Evolutionary conservation across 2,113 vertebrate genomes (phyloP), one percentile per base, ranked within the genome.

Genomic region (Carettochelys insculpta): DNA sequence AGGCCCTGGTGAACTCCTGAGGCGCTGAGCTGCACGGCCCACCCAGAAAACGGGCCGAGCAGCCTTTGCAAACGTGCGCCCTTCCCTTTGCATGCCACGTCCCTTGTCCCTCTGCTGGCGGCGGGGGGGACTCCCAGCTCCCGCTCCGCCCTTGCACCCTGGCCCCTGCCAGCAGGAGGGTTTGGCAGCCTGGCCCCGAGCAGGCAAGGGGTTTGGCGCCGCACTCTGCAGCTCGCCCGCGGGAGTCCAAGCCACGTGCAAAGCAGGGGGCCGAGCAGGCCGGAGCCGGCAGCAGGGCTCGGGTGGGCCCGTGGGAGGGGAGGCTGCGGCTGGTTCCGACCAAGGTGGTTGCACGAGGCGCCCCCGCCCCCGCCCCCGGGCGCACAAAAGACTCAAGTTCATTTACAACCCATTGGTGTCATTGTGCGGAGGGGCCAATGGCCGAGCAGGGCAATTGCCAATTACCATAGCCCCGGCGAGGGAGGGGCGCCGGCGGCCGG

Each of bases 361-460:
- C 48, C n/a, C n/a, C n/a, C 13, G 48, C 48, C 68, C 34, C 56
- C 3, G 17, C 79, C 76, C 80, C 73, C 68, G 41, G 8, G 5
- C 11, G 19, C 25, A 34, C 52, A 50, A 58, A 81, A 81, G 92
- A 88, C 98, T 98, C 98, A 98, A 98, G 98, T 98, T 98, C 98
- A 98, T 98, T 98, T 96, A 97, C 98, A 98, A 98, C 97, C 97
- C 94, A 98, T 97, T 95, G 96, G 87, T 92, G 77, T 80, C 80
- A 98, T 98, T 98, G 96, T 97, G 82, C 82, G 38, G 61, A 24
- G 29, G 95, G 96, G 89, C 98, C 98, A 99, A 98, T 98, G 91
- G 90, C 95, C 53, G 93, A 71, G 27, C 41, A 77, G 97, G 78
- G 12, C 83, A 11, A 90, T 97, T 93, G n/a, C n/a, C n/a, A n/a